Base-by-base conservation (phyloP, 2,797 vertebrate genomes). In the Ciconia nigra region DNA sequence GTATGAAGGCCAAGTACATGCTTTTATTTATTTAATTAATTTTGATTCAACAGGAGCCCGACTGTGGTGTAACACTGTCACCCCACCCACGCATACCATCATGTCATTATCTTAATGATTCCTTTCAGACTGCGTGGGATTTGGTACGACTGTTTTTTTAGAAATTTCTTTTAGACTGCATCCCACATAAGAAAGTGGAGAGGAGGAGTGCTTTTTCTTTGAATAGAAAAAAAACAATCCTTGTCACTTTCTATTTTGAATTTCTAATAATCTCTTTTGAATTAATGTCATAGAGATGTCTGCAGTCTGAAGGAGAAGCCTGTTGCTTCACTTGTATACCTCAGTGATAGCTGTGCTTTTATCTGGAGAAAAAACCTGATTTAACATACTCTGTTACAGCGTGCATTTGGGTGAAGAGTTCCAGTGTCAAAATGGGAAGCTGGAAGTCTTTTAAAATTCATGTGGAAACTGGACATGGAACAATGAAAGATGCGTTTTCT, bases 41-140 rank as follows among this genome's bases (percentile, higher is more conserved):
- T 93, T 90, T 88, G 77, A 73, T 66, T 89, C 90, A 84, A 63
- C 63, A 52, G 74, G 63, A 96, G 86, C 71, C 90, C 87, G 86
- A 71, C 76, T 92, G 86, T 87, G 90, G 78, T 87, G 87, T 85
- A 97, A 93, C 92, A 89, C 90, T 95, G 85, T 90, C 90, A 88
- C 87, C 91, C 41, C 61, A 82, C 96, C 96, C 90, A 87, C 87
- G 3, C 16, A 19, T 69, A 46, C 71, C 92, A 35, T 91, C 86
- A 42, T 95, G 93, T 92, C 78, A 93, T 92, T 92, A 79, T 84
- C 92, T 91, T 97, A 95, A 95, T 91, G 63, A 84, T 83, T 95
- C 83, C 89, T 95, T 96, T 89, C 77, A 95, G 91, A 96, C 90
- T 91, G 81, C 87, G 89, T 97, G 88, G 93, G 87, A 94, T 96